Evolutionary conservation across 2,113 vertebrate genomes (phyloP).

Genomic region (Proterorhinus semilunaris): DNA sequence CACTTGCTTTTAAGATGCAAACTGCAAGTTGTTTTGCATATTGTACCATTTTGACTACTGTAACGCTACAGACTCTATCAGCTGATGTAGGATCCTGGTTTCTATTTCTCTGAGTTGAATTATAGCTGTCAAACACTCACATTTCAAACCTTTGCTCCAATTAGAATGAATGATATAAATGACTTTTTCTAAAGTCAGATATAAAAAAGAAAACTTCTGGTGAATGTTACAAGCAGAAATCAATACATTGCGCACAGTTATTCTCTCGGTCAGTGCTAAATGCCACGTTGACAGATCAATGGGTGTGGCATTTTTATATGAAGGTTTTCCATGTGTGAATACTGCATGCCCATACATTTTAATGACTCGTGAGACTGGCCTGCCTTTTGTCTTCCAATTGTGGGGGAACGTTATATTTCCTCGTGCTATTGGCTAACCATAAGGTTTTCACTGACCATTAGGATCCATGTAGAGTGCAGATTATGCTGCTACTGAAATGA

Average conservation of each 20-base stretch:
- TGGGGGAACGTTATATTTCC: constrained; percentile 13
- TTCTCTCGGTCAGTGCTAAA: constrained; percentile 45
- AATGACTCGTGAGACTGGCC: constrained; percentile 43
- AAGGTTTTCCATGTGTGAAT: constrained; percentile 27
- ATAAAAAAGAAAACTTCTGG: background rate
- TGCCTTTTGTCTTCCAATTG: constrained; percentile 48
- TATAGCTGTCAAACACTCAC: too few species aligned
- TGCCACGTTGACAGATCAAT: constrained; percentile 57
- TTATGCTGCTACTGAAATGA: background rate
- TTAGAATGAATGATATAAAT: background rate
- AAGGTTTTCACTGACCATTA: background rate
- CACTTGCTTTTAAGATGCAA: too few species aligned
- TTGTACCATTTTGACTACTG: too few species aligned
- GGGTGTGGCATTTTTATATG: constrained; percentile 40
- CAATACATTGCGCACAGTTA: constrained; percentile 3
- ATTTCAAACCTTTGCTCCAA: background rate
- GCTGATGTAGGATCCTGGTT: too few species aligned
- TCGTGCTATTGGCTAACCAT: background rate
- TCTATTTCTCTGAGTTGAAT: too few species aligned
- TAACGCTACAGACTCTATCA: too few species aligned
- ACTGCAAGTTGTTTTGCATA: too few species aligned
- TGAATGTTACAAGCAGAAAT: background rate
- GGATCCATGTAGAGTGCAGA: background rate
- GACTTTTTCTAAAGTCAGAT: background rate
- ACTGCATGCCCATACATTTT: constrained; percentile 60